These are phyloP conservation scores for Lynx canadensis DNA, from an alignment of 2,113 vertebrate species.

Conservation along the genomic window DNA sequence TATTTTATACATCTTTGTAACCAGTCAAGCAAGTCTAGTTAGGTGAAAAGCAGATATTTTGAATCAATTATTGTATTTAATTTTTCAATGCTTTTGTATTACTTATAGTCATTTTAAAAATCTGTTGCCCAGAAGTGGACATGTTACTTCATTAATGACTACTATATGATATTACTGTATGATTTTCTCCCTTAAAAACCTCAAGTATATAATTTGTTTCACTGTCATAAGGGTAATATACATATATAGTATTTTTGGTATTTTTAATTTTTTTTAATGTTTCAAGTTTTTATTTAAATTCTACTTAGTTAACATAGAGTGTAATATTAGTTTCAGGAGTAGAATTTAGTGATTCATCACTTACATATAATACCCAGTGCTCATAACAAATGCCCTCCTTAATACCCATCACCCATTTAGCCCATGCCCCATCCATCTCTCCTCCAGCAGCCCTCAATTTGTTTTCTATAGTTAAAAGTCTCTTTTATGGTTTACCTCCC, in stretches of 20 bases:
- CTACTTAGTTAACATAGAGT: neutral
- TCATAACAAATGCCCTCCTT: neutral
- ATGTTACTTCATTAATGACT: neutral
- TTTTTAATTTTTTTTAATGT: neutral
- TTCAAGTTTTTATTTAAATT: neutral
- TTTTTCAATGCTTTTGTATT: neutral
- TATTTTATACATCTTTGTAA: neutral
- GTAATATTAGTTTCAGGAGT: neutral
- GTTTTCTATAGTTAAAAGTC: neutral
- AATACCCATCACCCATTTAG: neutral
- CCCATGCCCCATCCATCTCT: neutral
- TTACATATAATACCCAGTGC: neutral
- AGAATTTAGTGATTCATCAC: neutral
- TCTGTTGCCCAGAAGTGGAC: neutral
- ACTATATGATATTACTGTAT: neutral
- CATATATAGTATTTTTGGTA: neutral
- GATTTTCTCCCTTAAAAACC: neutral
- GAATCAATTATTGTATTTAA: neutral
- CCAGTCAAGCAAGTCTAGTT: neutral
- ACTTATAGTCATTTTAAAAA: neutral
- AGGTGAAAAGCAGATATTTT: neutral
- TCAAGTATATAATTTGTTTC: neutral
- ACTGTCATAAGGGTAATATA: neutral
- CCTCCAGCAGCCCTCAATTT: neutral
- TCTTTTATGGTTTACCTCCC: neutral